phyloP scores from a whole-genome alignment of 2,113 vertebrate genomes.

The Mellivora capensis region DNA sequence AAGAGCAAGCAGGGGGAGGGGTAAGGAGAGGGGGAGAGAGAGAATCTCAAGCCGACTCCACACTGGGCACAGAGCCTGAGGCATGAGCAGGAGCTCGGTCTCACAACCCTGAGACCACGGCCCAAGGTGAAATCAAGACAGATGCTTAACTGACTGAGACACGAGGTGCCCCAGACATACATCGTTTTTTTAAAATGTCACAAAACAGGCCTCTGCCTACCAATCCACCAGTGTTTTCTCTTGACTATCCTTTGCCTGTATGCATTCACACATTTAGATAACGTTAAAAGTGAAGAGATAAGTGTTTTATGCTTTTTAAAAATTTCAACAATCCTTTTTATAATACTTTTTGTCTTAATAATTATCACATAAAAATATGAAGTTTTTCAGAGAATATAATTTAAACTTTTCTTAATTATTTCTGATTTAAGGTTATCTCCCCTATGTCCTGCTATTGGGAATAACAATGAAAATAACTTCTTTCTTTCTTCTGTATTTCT shows the following conservation, averaged over 20 bases:
- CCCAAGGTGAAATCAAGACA: not conserved
- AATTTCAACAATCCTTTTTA: not conserved
- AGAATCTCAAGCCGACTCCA: not conserved
- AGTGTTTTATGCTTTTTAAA: not conserved
- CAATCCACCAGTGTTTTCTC: not conserved
- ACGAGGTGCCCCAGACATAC: not conserved
- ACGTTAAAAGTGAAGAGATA: not conserved
- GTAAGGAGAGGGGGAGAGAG: not conserved
- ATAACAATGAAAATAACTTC: not conserved
- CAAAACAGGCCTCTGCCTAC: not conserved
- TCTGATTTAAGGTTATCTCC: not conserved
- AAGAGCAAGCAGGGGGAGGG: not conserved
- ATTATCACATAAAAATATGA: not conserved
- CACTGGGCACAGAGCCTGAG: too few relatives aligned
- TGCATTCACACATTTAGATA: not conserved
- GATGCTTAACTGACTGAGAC: not conserved
- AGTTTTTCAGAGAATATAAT: not conserved
- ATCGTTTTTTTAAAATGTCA: not conserved
- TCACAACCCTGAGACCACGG: too few relatives aligned
- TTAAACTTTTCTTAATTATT: not conserved
- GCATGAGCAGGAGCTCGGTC: too few relatives aligned
- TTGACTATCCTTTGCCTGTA: not conserved
- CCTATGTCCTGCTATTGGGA: not conserved
- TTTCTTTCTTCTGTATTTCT: not conserved
- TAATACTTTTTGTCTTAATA: not conserved